Evolutionary conservation across 2,797 vertebrate genomes (phyloP).

Genomic region (Enteromius argenteus): DNA sequence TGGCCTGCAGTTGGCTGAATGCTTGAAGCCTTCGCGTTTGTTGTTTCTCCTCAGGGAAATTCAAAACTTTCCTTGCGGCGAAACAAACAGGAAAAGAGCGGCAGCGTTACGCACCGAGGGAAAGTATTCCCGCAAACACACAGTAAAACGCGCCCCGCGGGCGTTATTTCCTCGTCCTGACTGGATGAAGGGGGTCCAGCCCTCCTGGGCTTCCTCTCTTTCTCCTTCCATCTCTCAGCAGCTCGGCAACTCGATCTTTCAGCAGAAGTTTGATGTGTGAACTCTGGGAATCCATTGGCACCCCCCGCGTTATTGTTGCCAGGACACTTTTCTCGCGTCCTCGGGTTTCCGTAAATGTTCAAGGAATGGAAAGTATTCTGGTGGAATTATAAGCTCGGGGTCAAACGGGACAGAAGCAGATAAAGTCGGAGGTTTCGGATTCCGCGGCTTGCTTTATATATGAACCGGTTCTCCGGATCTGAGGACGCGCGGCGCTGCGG

Average conservation of each 20-base stretch:
- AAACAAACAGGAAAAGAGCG: conserved; percentile 47
- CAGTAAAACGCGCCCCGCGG: conserved; percentile 24
- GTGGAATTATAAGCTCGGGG: conserved; percentile 34
- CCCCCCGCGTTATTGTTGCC: conserved; percentile 14
- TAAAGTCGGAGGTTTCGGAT: conserved; percentile 44
- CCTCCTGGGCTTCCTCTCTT: conserved; percentile 31
- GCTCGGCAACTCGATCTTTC: conserved; percentile 33
- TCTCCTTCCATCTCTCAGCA: conserved; percentile 33
- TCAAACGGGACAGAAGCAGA: conserved; percentile 39
- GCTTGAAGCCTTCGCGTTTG: background rate
- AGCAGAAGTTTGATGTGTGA: conserved; percentile 17
- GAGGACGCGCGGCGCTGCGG: background rate
- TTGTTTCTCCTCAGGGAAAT: background rate
- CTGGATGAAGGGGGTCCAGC: conserved; percentile 36
- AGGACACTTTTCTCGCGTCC: conserved; percentile 25
- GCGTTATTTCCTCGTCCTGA: conserved; percentile 39
- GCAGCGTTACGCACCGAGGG: conserved; percentile 33
- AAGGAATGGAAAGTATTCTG: conserved; percentile 46
- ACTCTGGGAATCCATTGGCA: conserved; percentile 2
- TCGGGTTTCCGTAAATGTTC: conserved; percentile 21
- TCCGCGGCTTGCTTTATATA: conserved; percentile 20
- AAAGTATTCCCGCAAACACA: conserved; percentile 21
- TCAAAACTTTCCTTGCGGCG: conserved; percentile 7
- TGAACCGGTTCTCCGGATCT: conserved; percentile 27
- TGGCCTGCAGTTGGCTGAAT: background rate